Conservation (phyloP, 1,140 invertebrate species). For the Cotesia glomerata region DNA sequence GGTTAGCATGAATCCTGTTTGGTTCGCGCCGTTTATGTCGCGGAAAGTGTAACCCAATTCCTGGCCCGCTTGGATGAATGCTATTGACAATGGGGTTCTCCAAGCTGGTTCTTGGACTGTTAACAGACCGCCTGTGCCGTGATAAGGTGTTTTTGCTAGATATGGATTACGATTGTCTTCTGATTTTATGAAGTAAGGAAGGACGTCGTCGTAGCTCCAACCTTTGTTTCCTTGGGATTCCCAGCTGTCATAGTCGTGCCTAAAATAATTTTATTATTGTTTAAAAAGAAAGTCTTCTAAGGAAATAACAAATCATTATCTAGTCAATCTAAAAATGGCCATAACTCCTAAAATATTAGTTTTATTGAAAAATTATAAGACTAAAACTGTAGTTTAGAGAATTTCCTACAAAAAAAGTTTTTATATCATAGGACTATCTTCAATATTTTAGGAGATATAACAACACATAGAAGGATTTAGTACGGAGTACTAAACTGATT, state of each 20-base stretch:
- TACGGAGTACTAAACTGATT: no score
- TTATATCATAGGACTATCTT: no score
- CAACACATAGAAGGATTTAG: no score
- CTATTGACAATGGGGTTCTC: conserved; percentile 78
- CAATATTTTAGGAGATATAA: no score
- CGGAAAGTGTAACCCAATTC: conserved; percentile 81
- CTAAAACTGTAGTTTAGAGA: no score
- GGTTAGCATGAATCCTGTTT: conserved; percentile 84
- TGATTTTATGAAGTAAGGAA: conserved; percentile 88
- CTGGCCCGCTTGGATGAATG: conserved; percentile 80
- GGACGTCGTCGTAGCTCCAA: conserved; percentile 87
- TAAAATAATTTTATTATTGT: conserved; percentile 33
- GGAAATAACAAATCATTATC: no score
- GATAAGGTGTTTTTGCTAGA: conserved; percentile 74
- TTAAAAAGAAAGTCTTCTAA: background rate
- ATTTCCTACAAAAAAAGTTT: no score
- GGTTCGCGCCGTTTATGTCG: conserved; percentile 82
- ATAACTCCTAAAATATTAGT: no score
- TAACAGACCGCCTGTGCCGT: conserved; percentile 78
- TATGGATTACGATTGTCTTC: conserved; percentile 88
- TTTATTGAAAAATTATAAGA: no score
- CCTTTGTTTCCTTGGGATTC: conserved; percentile 82
- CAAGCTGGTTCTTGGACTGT: conserved; percentile 85
- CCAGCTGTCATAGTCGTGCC: conserved; percentile 92
- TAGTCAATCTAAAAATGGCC: no score